A percentile compares a stretch with the other conserved stretches of the same genome.
Evolutionary conservation across 2,797 vertebrate genomes (phyloP).

Genomic region (Tangara arthus): DNA sequence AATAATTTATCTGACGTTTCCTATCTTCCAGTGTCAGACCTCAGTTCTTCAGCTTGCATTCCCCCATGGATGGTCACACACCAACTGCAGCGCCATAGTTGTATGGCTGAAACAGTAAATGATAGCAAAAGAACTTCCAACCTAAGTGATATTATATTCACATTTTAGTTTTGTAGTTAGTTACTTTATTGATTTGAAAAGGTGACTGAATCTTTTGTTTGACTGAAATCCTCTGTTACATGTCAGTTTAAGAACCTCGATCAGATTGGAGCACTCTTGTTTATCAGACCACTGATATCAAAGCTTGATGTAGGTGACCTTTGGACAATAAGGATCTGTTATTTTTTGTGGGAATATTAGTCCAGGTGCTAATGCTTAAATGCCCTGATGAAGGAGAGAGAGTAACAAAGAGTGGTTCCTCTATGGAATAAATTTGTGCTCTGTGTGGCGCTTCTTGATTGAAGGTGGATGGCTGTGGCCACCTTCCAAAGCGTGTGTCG

Average conservation of each 20-base stretch:
- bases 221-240: background rate
- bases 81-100: background rate
- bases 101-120: background rate
- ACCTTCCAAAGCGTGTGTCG: background rate
- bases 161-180: background rate
- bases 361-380: background rate
- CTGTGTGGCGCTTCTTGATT: background rate
- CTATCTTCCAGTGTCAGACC: background rate
- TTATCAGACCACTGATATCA: background rate
- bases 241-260: background rate
- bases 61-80: background rate
- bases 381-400: background rate
- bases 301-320: background rate
- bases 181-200: background rate
- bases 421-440: background rate
- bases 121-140: background rate
- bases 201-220: background rate
- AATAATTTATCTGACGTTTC: background rate
- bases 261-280: background rate
- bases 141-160: background rate
- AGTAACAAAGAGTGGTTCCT: background rate
- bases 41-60: background rate
- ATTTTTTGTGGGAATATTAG: background rate
- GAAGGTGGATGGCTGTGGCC: background rate
- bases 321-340: background rate